phyloP scores from a whole-genome alignment of 53 echinoderm and acorn worm species.

The Stichopus horrens region DNA sequence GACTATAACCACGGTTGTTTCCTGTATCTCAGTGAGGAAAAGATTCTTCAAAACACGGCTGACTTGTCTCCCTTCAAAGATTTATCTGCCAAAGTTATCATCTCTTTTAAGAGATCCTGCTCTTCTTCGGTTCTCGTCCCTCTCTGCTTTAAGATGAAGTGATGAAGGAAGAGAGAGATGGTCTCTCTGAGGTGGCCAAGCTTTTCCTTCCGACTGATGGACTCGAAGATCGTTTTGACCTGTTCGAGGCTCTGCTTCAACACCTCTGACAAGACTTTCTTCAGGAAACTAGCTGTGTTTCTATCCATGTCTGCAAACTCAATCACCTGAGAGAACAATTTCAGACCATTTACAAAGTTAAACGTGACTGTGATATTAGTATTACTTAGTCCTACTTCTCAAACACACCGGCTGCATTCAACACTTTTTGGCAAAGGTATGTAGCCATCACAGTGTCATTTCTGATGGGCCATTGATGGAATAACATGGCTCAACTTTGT shows the following conservation, averaged over 20 bases:
- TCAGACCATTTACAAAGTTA: not conserved
- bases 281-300: conserved; percentile 70
- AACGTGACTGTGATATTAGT: too few species aligned
- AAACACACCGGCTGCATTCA: too few species aligned
- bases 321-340: conserved; percentile 70
- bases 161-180: conserved; percentile 80
- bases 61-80: conserved; percentile 51
- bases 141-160: conserved; percentile 72
- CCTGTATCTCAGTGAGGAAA: not conserved
- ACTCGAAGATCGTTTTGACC: conserved; percentile 55
- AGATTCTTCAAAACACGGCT: not conserved
- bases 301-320: conserved; percentile 97
- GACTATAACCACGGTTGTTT: too few species aligned
- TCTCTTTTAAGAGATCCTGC: conserved; percentile 24
- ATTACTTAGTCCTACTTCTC: too few species aligned
- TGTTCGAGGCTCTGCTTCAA: conserved; percentile 59
- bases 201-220: conserved; percentile 58
- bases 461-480: too few species aligned
- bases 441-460: too few species aligned
- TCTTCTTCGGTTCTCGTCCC: conserved; percentile 25
- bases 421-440: too few species aligned
- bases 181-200: conserved; percentile 72
- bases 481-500: too few species aligned
- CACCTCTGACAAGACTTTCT: conserved; percentile 54
- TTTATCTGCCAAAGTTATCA: conserved; percentile 45